Percentiles rank a stretch among this genome's conserved stretches.
These are phyloP conservation scores for Chamaea fasciata DNA, from an alignment of 2,113 vertebrate genomes.

Conservation along the genomic window DNA sequence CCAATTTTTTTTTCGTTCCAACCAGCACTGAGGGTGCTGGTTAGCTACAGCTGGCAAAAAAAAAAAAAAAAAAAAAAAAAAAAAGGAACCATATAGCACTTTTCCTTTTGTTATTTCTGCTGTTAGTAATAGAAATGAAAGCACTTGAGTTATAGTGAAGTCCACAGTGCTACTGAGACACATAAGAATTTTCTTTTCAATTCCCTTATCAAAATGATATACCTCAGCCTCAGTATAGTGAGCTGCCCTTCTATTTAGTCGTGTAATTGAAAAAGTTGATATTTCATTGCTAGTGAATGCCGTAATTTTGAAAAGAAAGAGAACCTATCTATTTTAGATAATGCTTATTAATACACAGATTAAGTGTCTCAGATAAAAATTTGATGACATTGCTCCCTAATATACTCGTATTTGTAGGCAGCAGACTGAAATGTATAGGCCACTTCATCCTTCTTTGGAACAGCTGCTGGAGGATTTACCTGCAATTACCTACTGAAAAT, in stretches of 20 bases:
- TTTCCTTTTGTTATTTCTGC: background rate
- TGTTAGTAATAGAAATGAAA: background rate
- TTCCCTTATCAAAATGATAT: background rate
- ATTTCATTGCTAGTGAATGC: background rate
- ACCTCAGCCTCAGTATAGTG: background rate
- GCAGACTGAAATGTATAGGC: background rate
- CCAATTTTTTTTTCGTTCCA: background rate
- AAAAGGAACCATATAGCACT: background rate
- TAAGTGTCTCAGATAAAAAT: background rate
- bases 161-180: background rate
- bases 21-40: background rate
- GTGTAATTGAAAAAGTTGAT: background rate
- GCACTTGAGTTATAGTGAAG: background rate
- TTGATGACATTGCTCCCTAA: background rate
- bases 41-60: background rate
- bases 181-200: background rate
- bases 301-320: background rate
- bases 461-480: constrained; percentile 41
- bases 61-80: background rate
- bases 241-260: background rate
- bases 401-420: background rate
- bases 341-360: background rate
- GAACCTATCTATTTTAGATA: background rate
- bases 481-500: constrained; percentile 54
- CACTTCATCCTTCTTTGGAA: background rate